Conservation (phyloP, 1,140 invertebrate species). For the Penaeus chinensis region DNA sequence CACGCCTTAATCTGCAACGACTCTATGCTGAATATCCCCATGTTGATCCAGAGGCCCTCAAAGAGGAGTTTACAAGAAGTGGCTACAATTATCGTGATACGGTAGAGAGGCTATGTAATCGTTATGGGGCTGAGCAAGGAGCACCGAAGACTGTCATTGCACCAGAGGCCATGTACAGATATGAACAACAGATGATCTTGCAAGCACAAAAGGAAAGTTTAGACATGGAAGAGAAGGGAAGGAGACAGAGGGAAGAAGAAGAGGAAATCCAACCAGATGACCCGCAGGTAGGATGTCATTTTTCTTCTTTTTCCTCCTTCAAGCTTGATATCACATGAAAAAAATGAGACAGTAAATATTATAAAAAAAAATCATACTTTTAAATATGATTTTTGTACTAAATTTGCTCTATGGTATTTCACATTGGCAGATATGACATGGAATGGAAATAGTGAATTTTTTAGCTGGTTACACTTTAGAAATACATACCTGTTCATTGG, state of each 20-base stretch:
- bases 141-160: slow-evolving; percentile 52
- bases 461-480: no score
- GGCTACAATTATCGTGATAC: slow-evolving; percentile 35
- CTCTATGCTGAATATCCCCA: slow-evolving; percentile 46
- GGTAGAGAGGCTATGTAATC: slow-evolving; percentile 8
- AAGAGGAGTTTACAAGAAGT: slow-evolving; percentile 41
- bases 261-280: slow-evolving; percentile 38
- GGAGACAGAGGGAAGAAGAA: neutral
- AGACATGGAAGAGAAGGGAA: slow-evolving; percentile 10
- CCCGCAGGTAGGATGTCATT: slow-evolving; percentile 37
- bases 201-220: slow-evolving; percentile 36
- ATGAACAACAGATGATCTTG: slow-evolving; percentile 45
- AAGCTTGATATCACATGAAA: no score
- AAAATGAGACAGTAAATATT: no score
- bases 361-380: no score
- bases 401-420: no score
- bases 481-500: no score
- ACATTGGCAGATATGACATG: no score
- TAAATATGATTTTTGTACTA: no score
- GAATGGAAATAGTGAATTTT: no score
- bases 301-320: neutral
- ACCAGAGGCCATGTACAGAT: slow-evolving; percentile 40
- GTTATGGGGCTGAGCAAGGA: slow-evolving; percentile 41
- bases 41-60: slow-evolving; percentile 38
- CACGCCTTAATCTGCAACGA: slow-evolving; percentile 41